Base-by-base conservation (phyloP, 2,113 vertebrate genomes). In the Notiomystis cincta region DNA sequence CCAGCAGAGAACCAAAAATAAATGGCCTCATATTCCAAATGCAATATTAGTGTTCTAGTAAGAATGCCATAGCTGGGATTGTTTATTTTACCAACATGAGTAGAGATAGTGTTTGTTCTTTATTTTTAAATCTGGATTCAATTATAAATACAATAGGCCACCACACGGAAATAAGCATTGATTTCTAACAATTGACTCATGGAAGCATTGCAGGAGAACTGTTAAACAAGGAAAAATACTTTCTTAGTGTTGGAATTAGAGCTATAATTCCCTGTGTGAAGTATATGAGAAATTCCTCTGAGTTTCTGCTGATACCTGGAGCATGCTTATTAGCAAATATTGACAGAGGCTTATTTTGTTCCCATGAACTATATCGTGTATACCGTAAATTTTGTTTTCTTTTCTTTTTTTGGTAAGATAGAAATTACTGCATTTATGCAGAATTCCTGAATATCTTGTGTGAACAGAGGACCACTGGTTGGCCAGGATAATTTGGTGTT, bases 101-200 rank as follows among this genome's bases (percentile, higher is more conserved):
- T 28, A 69, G 23, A 82, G 25, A 66, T 11, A 57, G 21, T 47
- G 22, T 47, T 79, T 56, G 7, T 62, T 94, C 65, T 56, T 94
- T 90, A 75, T 75, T 91, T 89, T 82, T 31, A 87, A 85, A 84
- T 40, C 27, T 81, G 28, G 11, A 86, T 95, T 83, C 44, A 90
- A 61, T 93, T 90, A 90, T 86, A 96, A 96, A 78, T 77, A 60
- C 28, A 91, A 60, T 75, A 87, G 20, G 18, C 7, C 19, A 94
- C 51, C n/a, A 75, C 15, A 65, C 0, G 2, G 27, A 96, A 93
- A 86, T 88, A 94, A 83, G 14, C 25, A 94, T 71, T 83, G 78
- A 86, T 91, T 96, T 95, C 95, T 93, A 86, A 72, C 24, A 93
- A 54, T 21, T 88, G 64, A 61, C 31, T 86, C 45, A 40, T 40